Evolutionary conservation across 2,797 vertebrate species (phyloP), one percentile per base, ranked within the genome.

Genomic region (Poecilia picta): DNA sequence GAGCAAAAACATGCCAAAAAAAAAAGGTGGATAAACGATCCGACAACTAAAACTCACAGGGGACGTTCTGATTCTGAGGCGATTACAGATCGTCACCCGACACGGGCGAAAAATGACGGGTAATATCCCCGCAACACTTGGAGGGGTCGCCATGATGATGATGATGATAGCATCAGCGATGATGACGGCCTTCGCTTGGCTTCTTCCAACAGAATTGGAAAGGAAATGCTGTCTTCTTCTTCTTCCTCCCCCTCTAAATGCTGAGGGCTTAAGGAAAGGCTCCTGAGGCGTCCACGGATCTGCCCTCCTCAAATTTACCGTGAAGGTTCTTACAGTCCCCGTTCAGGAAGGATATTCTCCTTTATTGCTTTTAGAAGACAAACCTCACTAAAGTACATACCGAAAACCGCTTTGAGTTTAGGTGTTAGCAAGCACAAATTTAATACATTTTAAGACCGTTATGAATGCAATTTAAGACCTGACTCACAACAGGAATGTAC

Each of bases 11-110:
- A 64, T 23, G 49, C 39, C 28, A 71, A 31, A 33, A 25, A 28
- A 20, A 77, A 66, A 45, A 33, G 36, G 72, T 96, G 96, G 83
- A 90, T 88, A 97, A 96, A 91, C 85, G 88, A 93, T 76, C 75
- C 79, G 86, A 87, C 89, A 92, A 92, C 92, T 88, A 71, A 96
- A 97, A 97, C 96, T 97, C 96, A 96, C 94, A 93, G 95, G 96
- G 96, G 97, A 97, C 97, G 96, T 97, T 98, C 96, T 97, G 97
- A 98, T 98, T 98, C 97, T 96, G 94, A 97, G 95, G 97, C 97
- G 97, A 98, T 98, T 98, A 98, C 97, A 95, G 97, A 98, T 96
- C 96, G 96, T 97, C 98, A 98, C 98, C 98, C 98, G 97, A 95
- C 97, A 97, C 96, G 75, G 85, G 82, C 85, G 96, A 95, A 64